phyloP scores from a whole-genome alignment of 2,113 vertebrate species.

The Lichenostomus cassidix region DNA sequence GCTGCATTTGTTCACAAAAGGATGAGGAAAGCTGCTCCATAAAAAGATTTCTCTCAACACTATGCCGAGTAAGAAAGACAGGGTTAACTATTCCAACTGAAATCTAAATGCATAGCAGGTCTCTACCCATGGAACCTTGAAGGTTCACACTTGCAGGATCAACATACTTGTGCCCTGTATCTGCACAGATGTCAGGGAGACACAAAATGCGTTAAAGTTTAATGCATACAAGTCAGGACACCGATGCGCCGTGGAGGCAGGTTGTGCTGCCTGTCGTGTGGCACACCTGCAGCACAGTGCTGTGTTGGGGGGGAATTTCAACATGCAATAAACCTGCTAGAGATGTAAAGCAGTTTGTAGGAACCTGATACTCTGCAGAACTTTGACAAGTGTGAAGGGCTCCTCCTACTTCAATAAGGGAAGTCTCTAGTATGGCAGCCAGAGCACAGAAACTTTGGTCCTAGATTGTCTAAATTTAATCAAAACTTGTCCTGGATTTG shows the following conservation, averaged over 20 bases:
- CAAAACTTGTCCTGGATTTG: background rate
- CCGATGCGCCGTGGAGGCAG: accelerated
- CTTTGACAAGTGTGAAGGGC: background rate
- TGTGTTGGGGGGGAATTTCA: background rate
- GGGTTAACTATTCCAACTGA: background rate
- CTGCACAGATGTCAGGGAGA: background rate
- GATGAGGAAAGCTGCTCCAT: background rate
- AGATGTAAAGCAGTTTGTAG: background rate
- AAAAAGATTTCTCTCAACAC: background rate
- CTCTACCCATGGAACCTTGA: background rate
- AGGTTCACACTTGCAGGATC: background rate
- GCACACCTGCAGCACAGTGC: background rate
- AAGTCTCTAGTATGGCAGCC: background rate
- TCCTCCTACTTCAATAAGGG: accelerated
- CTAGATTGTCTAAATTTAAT: background rate
- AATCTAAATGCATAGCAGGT: background rate
- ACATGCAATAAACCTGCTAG: background rate
- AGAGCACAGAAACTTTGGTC: background rate
- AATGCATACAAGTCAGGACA: background rate
- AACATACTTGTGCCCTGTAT: background rate
- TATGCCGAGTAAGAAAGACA: background rate
- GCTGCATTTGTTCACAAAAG: background rate
- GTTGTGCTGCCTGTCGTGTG: background rate
- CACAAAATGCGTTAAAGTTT: background rate
- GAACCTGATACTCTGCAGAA: background rate